phyloP scores from a whole-genome alignment of 2,797 vertebrate species.

The Lacerta agilis region DNA sequence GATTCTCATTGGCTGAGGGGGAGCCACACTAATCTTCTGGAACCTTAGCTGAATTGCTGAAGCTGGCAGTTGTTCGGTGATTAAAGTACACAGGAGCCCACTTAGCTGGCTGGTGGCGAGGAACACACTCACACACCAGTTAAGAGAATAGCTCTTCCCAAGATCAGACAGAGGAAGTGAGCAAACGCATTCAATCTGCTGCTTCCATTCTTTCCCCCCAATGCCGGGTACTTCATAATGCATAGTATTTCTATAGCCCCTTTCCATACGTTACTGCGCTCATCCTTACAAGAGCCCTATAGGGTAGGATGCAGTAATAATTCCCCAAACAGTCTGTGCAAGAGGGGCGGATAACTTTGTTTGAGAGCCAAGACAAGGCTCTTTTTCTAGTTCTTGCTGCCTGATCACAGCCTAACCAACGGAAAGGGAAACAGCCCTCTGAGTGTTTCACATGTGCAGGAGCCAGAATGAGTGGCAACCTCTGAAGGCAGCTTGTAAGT shows the following conservation, averaged over 20 bases:
- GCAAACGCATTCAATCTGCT: neutral
- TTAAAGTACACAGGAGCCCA: slow-evolving; percentile 43
- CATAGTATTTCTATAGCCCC: neutral
- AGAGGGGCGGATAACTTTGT: neutral
- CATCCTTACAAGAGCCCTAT: neutral
- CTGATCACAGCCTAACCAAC: neutral
- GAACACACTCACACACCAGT: neutral
- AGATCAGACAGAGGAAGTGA: neutral
- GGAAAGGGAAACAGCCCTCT: neutral
- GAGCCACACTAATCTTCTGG: slow-evolving; percentile 30
- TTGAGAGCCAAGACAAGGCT: neutral
- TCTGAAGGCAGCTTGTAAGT: too few species aligned
- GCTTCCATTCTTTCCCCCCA: neutral
- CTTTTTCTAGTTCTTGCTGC: neutral
- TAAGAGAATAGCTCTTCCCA: slow-evolving; percentile 7
- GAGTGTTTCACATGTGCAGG: too few species aligned
- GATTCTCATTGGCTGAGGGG: slow-evolving; percentile 11
- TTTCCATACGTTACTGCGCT: neutral
- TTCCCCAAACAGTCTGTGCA: neutral
- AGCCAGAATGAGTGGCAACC: too few species aligned
- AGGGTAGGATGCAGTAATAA: neutral
- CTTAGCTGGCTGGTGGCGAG: slow-evolving; percentile 21
- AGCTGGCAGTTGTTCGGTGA: slow-evolving; percentile 35
- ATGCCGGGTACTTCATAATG: neutral
- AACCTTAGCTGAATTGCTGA: slow-evolving; percentile 39